A percentile compares a stretch with the other conserved stretches of the same genome.
Conservation (phyloP, 2,888 invertebrate genomes). For the Dioctria rufipes region DNA sequence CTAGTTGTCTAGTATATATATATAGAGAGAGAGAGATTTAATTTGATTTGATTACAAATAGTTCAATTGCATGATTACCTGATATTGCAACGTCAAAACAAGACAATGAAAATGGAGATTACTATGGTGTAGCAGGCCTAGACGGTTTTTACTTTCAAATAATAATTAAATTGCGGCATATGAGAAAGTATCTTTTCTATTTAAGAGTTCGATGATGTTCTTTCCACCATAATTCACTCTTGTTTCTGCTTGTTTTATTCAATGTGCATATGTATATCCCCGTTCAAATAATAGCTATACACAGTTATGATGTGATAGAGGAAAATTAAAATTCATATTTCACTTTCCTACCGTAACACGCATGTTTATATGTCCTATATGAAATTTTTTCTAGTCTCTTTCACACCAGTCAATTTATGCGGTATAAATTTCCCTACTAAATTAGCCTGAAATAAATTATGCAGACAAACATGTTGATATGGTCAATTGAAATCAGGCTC, state of each 20-base stretch:
- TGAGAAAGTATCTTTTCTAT: conserved; percentile 13
- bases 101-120: conserved; percentile 8
- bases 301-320: not conserved
- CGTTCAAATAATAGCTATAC: no score
- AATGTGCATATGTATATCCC: not conserved
- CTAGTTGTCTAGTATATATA: no score
- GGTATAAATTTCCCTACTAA: not conserved
- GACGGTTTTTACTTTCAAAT: conserved; percentile 32
- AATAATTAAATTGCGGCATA: not conserved
- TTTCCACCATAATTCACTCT: not conserved
- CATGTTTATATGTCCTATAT: no score
- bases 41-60: conserved; percentile 1
- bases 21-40: not conserved
- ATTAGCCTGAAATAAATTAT: conserved; percentile 8
- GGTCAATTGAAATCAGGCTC: no score
- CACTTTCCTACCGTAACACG: not conserved
- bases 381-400: conserved; percentile 8
- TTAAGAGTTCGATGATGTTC: conserved; percentile 13
- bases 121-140: conserved; percentile 2
- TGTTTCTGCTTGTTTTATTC: not conserved
- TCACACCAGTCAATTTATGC: conserved; percentile 15
- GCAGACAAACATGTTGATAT: not conserved
- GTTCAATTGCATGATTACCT: conserved; percentile 19
- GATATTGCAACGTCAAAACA: not conserved
- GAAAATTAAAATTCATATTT: conserved; percentile 16